Base-by-base conservation (phyloP, 2,888 invertebrate species). In the Merodon equestris region DNA sequence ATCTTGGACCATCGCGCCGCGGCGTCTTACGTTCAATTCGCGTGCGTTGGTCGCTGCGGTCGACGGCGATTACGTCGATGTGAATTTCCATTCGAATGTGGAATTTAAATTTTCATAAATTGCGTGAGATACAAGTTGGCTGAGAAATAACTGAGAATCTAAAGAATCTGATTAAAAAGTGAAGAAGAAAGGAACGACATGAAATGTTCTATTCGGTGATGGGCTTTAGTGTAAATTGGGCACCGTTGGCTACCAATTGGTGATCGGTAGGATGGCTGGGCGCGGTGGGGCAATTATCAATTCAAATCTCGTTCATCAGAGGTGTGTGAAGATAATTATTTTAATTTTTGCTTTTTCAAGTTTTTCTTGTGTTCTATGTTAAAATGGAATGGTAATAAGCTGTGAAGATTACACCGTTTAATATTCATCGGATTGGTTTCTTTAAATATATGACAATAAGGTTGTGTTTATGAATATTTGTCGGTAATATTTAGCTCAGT, bases 71-170 rank as follows among this genome's bases (percentile, higher is more conserved):
- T 27, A 40, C 10, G 40, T n/a, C 9, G n/a, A 40, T 7, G 27
- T 27, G 27, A 58, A 68, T 68, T 58, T 51, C 51, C 53, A 70
- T 70, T 60, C 60, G 53, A 45, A 70, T 42, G 45, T n/a, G 54
- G 7, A 70, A 70, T 70, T 60, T 9, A 60, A 60, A 60, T 60
- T 60, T 70, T 70, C 54, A 70, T 61, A 27, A 27, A 53, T 54
- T 42, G 56, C 42, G 57, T 48, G 17, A 56, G 40, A 54, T 17
- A 50, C 44, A 15, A 17, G 17, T 19, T 57, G 53, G 27, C 27
- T 27, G 27, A 7, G 27, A 27, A 27, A 7, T 27, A 7, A 4
- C 27, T 27, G 3, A 27, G 27, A 27, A 27, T 27, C 27, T 27
- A 27, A 27, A 27, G 27, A 27, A 27, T 27, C 27, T 27, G 27